These are phyloP conservation scores for Arremon brunneinucha DNA, from an alignment of 2,797 vertebrate genomes.

Conservation along the genomic window DNA sequence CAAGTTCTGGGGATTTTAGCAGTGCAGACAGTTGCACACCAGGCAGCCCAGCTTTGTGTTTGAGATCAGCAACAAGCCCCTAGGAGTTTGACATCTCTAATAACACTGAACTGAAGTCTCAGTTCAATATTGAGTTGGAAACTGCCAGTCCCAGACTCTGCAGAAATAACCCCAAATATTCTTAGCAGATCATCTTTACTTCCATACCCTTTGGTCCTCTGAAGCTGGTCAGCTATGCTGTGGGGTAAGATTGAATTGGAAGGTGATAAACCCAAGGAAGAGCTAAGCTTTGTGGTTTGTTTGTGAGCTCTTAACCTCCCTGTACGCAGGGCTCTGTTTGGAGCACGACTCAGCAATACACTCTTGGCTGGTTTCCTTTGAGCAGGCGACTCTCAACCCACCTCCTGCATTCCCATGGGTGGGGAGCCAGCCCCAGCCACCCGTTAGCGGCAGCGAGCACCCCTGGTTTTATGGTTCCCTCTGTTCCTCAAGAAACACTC, in stretches of 20 bases:
- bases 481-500: slow-evolving; percentile 24
- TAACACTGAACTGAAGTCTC: accelerated
- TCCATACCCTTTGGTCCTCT: background rate
- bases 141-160: background rate
- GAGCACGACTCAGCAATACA: accelerated
- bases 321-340: accelerated
- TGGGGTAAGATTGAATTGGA: background rate
- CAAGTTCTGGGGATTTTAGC: background rate
- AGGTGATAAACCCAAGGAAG: background rate
- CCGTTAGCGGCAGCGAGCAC: background rate
- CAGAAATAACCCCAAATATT: background rate
- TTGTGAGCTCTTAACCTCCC: background rate
- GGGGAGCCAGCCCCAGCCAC: background rate
- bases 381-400: background rate
- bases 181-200: background rate
- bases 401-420: background rate
- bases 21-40: background rate
- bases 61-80: background rate
- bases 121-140: background rate
- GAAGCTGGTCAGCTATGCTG: background rate
- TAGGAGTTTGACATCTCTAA: background rate
- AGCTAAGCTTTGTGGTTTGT: background rate
- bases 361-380: background rate
- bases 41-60: background rate
- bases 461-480: background rate